phyloP scores from a whole-genome alignment of 2,113 vertebrate genomes.

The Otocyon megalotis region DNA sequence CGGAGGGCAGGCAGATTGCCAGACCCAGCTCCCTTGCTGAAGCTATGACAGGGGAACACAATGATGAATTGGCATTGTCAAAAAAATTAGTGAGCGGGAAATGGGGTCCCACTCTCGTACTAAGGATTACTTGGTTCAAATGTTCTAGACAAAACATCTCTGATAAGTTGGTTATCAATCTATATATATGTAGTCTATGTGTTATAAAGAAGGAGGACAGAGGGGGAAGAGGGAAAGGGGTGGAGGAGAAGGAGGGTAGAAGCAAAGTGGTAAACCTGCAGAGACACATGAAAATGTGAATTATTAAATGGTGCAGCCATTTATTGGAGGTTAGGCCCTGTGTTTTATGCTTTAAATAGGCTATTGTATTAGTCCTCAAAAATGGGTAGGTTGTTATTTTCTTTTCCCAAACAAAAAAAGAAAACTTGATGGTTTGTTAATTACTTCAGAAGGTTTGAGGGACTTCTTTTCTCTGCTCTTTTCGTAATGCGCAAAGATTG shows the following conservation, averaged over 20 bases:
- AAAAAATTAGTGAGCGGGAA: not conserved
- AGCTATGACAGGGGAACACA: fast-evolving
- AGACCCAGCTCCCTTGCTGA: not conserved
- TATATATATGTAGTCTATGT: not conserved
- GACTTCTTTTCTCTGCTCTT: not conserved
- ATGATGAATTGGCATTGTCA: not conserved
- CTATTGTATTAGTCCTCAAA: not conserved
- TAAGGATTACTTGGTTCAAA: not conserved
- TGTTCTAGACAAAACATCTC: not conserved
- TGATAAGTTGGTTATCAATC: not conserved
- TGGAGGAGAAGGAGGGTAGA: fast-evolving
- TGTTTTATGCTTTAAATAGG: not conserved
- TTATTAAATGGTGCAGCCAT: no score
- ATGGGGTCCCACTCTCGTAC: not conserved
- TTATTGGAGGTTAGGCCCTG: not conserved
- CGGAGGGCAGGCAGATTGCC: fast-evolving
- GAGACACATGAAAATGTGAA: not conserved
- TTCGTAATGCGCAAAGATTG: not conserved
- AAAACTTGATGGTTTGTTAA: not conserved
- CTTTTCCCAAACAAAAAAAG: not conserved
- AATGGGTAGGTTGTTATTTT: not conserved
- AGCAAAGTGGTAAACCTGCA: not conserved
- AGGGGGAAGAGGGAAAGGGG: not conserved
- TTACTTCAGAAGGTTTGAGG: not conserved
- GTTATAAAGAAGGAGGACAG: not conserved